Evolutionary conservation across 2,113 vertebrate genomes (phyloP).

Genomic region (Lepus americanus): DNA sequence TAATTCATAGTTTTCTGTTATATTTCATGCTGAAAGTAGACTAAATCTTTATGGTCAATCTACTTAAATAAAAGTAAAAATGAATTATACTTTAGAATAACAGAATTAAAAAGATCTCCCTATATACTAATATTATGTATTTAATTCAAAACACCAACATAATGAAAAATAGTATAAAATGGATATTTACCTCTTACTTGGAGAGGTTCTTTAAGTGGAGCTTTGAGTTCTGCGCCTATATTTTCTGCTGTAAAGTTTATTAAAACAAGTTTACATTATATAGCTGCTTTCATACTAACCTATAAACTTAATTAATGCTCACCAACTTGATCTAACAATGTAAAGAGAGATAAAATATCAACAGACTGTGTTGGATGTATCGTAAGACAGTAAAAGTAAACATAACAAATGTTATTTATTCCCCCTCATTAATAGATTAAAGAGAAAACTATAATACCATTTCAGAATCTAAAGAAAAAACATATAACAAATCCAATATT

Average conservation of each 20-base stretch:
- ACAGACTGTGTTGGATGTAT: not conserved
- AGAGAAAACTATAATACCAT: not conserved
- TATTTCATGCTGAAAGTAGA: conserved; percentile 41
- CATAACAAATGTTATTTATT: conserved; percentile 37
- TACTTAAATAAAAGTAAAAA: conserved; percentile 65
- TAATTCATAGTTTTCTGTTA: conserved; percentile 28
- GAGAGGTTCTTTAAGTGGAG: conserved; percentile 86
- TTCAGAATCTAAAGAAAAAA: conserved; percentile 55
- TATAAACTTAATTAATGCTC: conserved; percentile 42
- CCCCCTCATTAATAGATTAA: conserved; percentile 8
- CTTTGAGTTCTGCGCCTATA: conserved; percentile 82
- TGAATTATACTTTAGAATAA: not conserved
- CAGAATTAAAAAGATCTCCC: not conserved
- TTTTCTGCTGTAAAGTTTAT: conserved; percentile 85
- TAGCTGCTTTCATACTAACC: conserved; percentile 53
- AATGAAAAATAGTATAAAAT: conserved; percentile 55
- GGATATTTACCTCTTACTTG: conserved; percentile 89
- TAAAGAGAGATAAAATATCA: conserved; percentile 7
- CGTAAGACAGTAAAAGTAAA: conserved; percentile 12
- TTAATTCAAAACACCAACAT: conserved; percentile 43
- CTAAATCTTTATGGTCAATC: conserved; percentile 37
- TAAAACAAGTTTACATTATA: conserved; percentile 65
- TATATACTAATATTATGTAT: conserved; percentile 41
- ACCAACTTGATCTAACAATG: conserved; percentile 36
- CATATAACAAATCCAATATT: conserved; percentile 43